phyloP scores from a whole-genome alignment of 2,888 invertebrate species.

The Lathronympha strigana region DNA sequence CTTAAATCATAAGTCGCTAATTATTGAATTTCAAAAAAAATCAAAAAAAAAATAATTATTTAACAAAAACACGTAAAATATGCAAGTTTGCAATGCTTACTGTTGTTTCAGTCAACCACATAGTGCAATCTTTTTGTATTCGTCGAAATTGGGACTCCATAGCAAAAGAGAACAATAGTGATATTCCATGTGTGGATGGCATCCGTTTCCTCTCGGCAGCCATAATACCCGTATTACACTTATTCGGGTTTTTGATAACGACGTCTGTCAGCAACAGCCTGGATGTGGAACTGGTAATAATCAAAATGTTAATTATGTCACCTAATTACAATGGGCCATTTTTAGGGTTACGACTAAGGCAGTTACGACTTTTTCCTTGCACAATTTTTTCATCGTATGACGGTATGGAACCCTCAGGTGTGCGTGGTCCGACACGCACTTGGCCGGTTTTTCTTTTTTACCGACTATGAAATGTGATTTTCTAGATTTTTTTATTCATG shows the following conservation, averaged over 20 bases:
- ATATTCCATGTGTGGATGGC: conserved; percentile 23
- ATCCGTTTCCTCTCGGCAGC: conserved; percentile 20
- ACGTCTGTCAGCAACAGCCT: conserved; percentile 7
- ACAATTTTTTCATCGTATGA: no score
- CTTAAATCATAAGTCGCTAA: no score
- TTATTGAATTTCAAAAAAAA: no score
- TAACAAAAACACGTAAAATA: neutral
- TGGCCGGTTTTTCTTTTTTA: no score
- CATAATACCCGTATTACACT: neutral
- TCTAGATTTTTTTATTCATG: no score
- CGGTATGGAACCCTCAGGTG: no score
- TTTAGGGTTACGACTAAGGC: neutral
- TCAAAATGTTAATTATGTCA: neutral
- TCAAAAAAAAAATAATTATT: neutral
- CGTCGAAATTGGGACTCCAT: conserved; percentile 27
- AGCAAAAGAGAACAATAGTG: conserved; percentile 14
- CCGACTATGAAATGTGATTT: no score
- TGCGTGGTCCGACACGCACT: no score
- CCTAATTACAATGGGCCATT: no score
- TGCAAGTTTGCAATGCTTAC: neutral
- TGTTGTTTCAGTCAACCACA: conserved; percentile 16
- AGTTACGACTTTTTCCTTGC: no score
- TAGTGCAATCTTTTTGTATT: conserved; percentile 27
- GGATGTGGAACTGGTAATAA: conserved; percentile 15
- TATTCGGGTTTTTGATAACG: neutral